Conservation (phyloP, 2,113 vertebrate species). For the Cochlearius cochlearius region DNA sequence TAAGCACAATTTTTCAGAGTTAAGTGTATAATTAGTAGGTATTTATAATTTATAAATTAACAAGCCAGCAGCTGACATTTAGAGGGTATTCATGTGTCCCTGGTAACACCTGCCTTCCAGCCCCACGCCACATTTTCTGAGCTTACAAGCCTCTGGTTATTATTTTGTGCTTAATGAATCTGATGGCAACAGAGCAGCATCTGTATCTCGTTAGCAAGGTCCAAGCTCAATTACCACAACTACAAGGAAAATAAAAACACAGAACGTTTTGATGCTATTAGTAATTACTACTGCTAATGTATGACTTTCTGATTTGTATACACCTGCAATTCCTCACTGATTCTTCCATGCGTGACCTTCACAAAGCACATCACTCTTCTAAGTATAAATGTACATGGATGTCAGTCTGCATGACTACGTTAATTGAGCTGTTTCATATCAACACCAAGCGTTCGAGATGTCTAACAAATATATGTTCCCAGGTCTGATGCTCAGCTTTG, state of each 20-base stretch:
- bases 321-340: not conserved
- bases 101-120: not conserved
- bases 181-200: not conserved
- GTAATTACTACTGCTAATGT: not conserved
- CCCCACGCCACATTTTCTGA: not conserved
- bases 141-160: not conserved
- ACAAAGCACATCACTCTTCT: not conserved
- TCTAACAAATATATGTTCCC: not conserved
- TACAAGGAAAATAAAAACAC: not conserved
- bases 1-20: not conserved
- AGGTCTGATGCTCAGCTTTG: not conserved
- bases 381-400: not conserved
- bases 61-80: not conserved
- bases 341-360: not conserved
- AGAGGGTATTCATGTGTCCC: not conserved
- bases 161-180: not conserved
- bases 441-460: not conserved
- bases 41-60: not conserved
- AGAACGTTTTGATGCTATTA: not conserved
- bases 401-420: not conserved
- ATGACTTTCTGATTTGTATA: not conserved
- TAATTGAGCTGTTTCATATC: not conserved
- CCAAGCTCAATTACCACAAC: not conserved
- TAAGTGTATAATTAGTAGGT: not conserved
- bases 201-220: not conserved